Evolutionary conservation across 2,113 vertebrate species (phyloP).

Genomic region (Ammodytes marinus): DNA sequence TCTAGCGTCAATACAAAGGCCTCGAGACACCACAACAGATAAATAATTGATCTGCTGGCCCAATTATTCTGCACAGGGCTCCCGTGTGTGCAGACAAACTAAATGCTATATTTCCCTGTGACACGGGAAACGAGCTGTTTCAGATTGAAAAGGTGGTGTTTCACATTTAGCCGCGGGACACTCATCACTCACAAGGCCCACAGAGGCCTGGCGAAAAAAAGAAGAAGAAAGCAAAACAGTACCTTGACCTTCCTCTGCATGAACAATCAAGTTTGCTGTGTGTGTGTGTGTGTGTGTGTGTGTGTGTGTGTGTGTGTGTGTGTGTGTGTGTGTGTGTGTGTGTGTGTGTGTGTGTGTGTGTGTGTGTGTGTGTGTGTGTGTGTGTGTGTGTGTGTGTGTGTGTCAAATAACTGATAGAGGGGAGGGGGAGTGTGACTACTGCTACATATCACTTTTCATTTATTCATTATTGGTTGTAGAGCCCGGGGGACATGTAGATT

Average conservation of each 20-base stretch:
- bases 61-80: slow-evolving; percentile 46
- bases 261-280: slow-evolving; percentile 35
- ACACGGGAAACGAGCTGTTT: slow-evolving; percentile 40
- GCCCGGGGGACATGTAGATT: slow-evolving; percentile 13
- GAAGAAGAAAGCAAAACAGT: neutral
- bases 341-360: no score
- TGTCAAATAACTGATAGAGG: slow-evolving; percentile 10
- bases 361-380: no score
- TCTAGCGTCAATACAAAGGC: neutral
- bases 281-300: neutral
- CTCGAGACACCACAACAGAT: slow-evolving; percentile 31
- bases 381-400: no score
- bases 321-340: no score
- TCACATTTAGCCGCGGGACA: slow-evolving; percentile 50
- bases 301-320: no score
- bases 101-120: slow-evolving; percentile 40
- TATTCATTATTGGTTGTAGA: slow-evolving; percentile 40
- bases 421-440: slow-evolving; percentile 15
- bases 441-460: slow-evolving; percentile 47
- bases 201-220: neutral
- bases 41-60: slow-evolving; percentile 45
- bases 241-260: slow-evolving; percentile 51
- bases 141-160: slow-evolving; percentile 41
- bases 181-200: slow-evolving; percentile 44
- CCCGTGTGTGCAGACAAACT: slow-evolving; percentile 22